phyloP scores from a whole-genome alignment of 2,888 invertebrate species.

The Hetaerina titia region DNA sequence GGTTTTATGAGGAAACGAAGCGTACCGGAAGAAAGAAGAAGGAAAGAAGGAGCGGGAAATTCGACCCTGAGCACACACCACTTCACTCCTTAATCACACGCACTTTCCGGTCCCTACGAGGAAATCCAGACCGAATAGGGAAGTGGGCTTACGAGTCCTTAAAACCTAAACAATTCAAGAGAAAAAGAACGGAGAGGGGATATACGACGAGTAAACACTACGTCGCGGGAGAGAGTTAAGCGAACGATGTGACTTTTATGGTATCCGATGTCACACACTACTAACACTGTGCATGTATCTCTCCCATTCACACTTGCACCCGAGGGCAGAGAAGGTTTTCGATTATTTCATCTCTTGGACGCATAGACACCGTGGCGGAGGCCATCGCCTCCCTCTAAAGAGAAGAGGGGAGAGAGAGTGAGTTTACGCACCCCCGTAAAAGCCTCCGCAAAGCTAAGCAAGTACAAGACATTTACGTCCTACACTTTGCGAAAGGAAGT shows the following conservation, averaged over 20 bases:
- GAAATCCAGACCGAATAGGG: neutral
- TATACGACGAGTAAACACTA: neutral
- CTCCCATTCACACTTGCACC: constrained; percentile 5
- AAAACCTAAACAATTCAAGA: neutral
- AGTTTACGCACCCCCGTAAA: neutral
- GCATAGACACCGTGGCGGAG: neutral
- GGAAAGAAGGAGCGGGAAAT: constrained; percentile 25
- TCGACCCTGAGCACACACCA: constrained; percentile 20
- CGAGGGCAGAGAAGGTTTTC: neutral
- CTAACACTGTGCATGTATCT: neutral
- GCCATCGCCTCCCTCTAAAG: neutral
- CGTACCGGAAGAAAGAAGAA: neutral
- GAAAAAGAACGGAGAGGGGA: neutral
- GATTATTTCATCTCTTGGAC: neutral
- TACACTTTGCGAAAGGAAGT: neutral
- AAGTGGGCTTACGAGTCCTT: neutral
- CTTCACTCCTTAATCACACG: constrained; percentile 43
- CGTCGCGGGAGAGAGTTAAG: neutral
- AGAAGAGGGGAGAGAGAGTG: neutral
- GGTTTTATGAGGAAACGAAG: neutral
- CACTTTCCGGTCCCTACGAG: neutral
- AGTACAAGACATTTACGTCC: neutral
- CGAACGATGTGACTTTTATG: neutral
- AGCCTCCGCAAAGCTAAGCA: neutral
- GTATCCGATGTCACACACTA: neutral